Base-by-base conservation (phyloP, 1,140 invertebrate genomes). In the Pinna nobilis region DNA sequence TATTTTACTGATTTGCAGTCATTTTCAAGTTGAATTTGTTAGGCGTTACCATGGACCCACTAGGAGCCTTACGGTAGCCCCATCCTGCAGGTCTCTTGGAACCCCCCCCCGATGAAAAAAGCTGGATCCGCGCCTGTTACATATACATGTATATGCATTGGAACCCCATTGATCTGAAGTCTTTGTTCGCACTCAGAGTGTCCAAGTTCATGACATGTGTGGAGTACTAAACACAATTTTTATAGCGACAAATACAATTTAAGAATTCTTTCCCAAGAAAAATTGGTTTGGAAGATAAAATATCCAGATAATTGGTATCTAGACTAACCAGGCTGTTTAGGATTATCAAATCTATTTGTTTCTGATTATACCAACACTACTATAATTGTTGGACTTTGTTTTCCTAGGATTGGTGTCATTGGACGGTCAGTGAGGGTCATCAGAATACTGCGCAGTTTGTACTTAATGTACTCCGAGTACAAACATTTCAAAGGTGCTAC, bases 341-440 rank as follows among this genome's bases (percentile, higher is more conserved):
- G 15, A 51, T 11, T n/a, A 20, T 51, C 25, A 51, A 20, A 47
- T 20, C 35, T 28, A 44, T 28, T 5, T 28, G 20, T 44, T 15
- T 44, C 13, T 7, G 2, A 63, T 47, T 11, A 23, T 32, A 28
- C 3, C 1, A 20, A 23, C 30, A 3, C 23, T 6, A 35, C 30
- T 18, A 35, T 13, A 30, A 33, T 44, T 7, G 15, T 47, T 18
- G 33, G 2, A 44, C 7, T 15, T 60, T 59, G 35, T 4, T 71
- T 44, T 28, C 25, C 51, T 51, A 90, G 88, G 78, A 67, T 91
- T 15, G 78, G 91, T 49, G 87, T 90, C 5, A 83, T 87, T 73
- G 88, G 90, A 49, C 88, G 91, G 71, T 75, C 90, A 6, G 72
- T 92, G 25, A 85, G 91, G 49, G 87, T 91, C 49, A 81, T 91